Evolutionary conservation across 2,888 invertebrate genomes (phyloP), one percentile per base, ranked within the genome.

Genomic region (Cerceris rybyensis): DNA sequence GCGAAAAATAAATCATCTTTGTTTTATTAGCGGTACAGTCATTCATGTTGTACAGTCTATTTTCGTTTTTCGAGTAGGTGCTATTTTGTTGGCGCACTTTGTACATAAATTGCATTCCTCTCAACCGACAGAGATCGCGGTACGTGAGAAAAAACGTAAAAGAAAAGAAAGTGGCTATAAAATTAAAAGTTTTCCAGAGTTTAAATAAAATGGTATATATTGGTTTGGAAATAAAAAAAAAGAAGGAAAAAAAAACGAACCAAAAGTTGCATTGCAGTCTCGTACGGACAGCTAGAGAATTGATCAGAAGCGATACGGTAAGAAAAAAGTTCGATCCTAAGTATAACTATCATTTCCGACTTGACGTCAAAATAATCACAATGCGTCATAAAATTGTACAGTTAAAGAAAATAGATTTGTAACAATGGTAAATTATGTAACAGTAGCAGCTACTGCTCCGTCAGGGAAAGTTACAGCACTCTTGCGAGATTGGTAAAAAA

Each of bases 21-120:
- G 43, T 41, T 8, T 59, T 42, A 41, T 61, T 61, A 61, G 8
- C 8, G n/a, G 9, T 52, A 52, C 16, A 61, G 14, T 55, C 7
- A 28, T 55, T 13, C 43, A n/a, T 65, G 63, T 65, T 39, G 17
- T 16, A 16, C 43, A n/a, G 50, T 75, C 59, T 42, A 9, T 54
- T 61, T 58, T 65, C 50, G 39, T 68, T 71, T 60, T 39, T 16
- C 52, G 77, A 78, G 16, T 43, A 49, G 16, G n/a, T 60, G 13
- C 61, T 42, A 58, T 54, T 68, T 57, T 80, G 42, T 54, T 52
- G 75, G 71, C 78, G 69, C 81, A 79, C 70, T 84, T 78, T 87
- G 86, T 87, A 83, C 84, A 80, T 74, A 68, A 67, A 70, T 84
- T 84, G 73, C 63, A 61, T 76, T 67, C 74, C 60, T 75, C 67